Evolutionary conservation across 2,888 invertebrate species (phyloP).

Genomic region (Netelia virgata): DNA sequence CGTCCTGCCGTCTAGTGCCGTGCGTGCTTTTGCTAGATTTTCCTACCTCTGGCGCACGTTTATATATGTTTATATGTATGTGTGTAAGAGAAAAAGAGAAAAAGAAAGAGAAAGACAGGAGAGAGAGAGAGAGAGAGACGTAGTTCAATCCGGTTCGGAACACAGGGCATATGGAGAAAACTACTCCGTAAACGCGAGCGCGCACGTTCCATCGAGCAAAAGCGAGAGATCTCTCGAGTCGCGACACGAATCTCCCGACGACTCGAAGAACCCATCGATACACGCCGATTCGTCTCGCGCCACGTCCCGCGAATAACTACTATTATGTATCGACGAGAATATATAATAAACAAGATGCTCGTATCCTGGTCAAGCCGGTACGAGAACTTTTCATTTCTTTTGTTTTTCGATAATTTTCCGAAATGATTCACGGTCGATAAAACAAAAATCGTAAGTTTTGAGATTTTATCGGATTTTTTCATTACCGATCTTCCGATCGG

Average conservation of each 20-base stretch:
- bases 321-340: no score
- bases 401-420: no score
- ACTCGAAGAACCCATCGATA: conserved; percentile 32
- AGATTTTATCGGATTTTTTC: neutral
- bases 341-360: no score
- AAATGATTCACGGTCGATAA: no score
- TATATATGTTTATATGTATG: neutral
- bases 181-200: conserved; percentile 17
- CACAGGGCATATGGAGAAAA: conserved; percentile 23
- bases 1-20: conserved; percentile 79
- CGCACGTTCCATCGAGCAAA: conserved; percentile 39
- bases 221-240: conserved; percentile 54
- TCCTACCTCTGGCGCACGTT: conserved; percentile 34
- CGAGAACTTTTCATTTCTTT: no score
- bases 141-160: conserved; percentile 56
- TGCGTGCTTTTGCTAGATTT: conserved; percentile 68
- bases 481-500: conserved; percentile 1
- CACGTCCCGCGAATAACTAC: conserved; percentile 18
- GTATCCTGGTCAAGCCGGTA: no score
- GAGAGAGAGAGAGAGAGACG: neutral
- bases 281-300: conserved; percentile 31
- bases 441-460: no score
- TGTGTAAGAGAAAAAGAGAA: neutral
- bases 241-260: conserved; percentile 49
- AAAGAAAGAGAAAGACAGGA: no score